Evolutionary conservation across 2,113 vertebrate species (phyloP).

Genomic region (Sturnira hondurensis): DNA sequence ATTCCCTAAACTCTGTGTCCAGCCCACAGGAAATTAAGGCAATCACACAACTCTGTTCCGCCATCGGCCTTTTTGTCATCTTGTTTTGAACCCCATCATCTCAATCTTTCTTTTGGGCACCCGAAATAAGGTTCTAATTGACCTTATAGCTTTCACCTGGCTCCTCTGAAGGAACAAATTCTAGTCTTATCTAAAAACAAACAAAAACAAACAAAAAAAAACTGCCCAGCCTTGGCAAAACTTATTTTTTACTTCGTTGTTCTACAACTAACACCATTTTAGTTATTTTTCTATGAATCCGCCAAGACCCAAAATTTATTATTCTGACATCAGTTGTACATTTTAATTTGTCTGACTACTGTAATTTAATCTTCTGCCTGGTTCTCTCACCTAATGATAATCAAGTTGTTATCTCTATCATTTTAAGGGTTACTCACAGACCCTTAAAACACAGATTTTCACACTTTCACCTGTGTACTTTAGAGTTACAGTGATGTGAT

Average conservation of each 20-base stretch:
- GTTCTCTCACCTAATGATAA: not conserved
- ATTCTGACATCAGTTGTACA: not conserved
- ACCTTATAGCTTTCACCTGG: not conserved
- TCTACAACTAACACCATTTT: not conserved
- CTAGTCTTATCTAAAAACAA: not conserved
- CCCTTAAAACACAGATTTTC: too few relatives aligned
- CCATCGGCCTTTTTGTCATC: not conserved
- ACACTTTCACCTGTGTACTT: not conserved
- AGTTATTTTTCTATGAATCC: not conserved
- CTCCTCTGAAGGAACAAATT: not conserved
- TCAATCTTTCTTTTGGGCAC: not conserved
- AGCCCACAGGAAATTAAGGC: not conserved
- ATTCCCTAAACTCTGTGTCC: not conserved
- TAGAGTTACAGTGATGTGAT: not conserved
- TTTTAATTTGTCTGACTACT: not conserved
- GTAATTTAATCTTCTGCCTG: not conserved
- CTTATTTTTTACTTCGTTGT: not conserved
- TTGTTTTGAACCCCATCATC: not conserved
- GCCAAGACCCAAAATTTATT: not conserved
- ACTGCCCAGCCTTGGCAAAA: not conserved
- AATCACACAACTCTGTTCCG: not conserved
- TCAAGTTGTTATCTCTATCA: not conserved
- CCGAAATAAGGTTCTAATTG: not conserved
- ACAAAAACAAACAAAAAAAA: not conserved
- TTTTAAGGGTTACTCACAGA: not conserved